These are phyloP conservation scores for Centropus bengalensis DNA, from an alignment of 2,113 vertebrate species.

Conservation along the genomic window DNA sequence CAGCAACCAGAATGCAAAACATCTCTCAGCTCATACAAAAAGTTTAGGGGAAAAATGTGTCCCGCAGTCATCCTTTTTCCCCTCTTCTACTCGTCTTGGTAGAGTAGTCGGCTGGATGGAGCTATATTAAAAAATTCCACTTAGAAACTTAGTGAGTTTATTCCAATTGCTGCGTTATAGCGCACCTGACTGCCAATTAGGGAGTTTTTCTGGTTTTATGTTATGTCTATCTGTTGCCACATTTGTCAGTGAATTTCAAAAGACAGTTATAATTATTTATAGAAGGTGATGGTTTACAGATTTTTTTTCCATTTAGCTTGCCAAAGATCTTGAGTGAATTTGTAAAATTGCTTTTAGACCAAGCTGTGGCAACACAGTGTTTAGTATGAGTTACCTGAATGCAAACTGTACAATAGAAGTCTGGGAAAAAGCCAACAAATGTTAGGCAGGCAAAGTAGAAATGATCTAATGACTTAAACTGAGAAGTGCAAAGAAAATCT, in stretches of 20 bases:
- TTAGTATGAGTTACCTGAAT: background rate
- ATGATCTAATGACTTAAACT: background rate
- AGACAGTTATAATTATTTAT: background rate
- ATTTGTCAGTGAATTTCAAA: background rate
- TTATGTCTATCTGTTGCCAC: background rate
- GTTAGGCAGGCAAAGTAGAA: background rate
- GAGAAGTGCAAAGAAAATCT: slow-evolving; percentile 15
- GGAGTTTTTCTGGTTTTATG: background rate
- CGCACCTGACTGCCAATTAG: background rate
- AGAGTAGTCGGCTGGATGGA: background rate
- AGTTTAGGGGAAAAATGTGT: background rate
- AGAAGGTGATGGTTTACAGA: background rate
- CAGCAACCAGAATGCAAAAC: background rate
- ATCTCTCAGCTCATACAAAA: background rate
- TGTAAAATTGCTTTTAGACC: slow-evolving; percentile 11
- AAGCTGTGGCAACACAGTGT: background rate
- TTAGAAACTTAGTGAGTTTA: background rate
- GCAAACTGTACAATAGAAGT: background rate
- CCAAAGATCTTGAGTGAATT: background rate
- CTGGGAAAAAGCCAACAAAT: slow-evolving; percentile 2
- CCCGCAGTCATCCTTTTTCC: background rate
- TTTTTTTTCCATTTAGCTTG: background rate
- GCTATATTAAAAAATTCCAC: background rate
- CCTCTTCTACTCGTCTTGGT: background rate
- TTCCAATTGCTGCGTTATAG: background rate